Base-by-base conservation (phyloP, 2,888 invertebrate genomes). In the Tachina fera region DNA sequence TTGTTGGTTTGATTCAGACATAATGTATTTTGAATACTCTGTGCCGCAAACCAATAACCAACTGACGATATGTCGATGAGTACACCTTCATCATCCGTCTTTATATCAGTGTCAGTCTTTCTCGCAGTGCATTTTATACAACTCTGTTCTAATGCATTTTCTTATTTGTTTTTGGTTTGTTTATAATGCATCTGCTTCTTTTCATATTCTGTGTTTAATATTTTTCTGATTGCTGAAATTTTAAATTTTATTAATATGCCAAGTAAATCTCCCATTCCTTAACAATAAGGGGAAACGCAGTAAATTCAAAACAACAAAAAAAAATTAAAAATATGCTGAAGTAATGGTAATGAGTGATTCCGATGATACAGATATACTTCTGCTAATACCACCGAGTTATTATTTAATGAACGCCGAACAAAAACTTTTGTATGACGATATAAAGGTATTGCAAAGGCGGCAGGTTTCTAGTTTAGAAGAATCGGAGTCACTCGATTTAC, bases 361-460 rank as follows among this genome's bases (percentile, higher is more conserved):
- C 85, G 97, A 97, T 94, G 97, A 97, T 93, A 97, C 97, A 6
- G 97, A 97, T 93, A 95, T 96, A 90, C 94, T 97, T 87, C 93
- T 97, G 89, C 92, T 96, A 89, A 96, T 97, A 91, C 96, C 97
- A 85, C 97, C 97, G 14, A 95, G 96, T 92, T 95, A 96, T 89
- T 96, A 95, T 90, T 91, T 94, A 43, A 94, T 95, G n/a, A 87
- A 87, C 11, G 89, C 90, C 5, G 89, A 89, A 93, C 94, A 87
- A 94, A 94, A 87, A 75, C 70, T 90, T 67, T 63, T 80, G 51
- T 31, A 60, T 16, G 70, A 81, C 76, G 88, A 84, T 53, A 53
- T 71, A 43, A 72, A 79, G 67, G 10, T 31, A 13, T 63, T 80
- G 8, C 61, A 80, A 56, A 41, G 53, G 8, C 31, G 63, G 63